Evolutionary conservation across 2,797 vertebrate species (phyloP), one percentile per base, ranked within the genome.

Genomic region (Neomorphus geoffroyi): DNA sequence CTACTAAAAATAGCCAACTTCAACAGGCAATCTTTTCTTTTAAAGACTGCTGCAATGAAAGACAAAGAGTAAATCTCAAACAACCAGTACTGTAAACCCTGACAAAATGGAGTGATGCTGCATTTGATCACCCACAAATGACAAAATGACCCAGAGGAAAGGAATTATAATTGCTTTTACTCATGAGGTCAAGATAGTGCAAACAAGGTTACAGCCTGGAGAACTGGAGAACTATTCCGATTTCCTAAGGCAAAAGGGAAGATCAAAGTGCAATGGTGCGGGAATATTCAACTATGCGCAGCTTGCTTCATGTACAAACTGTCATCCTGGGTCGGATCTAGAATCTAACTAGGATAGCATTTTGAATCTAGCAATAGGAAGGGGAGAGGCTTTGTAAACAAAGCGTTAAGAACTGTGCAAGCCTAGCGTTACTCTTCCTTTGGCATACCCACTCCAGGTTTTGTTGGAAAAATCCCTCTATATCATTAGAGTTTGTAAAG

Each of bases 311-410:
- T 58, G 28, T 64, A 4, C 24, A 33, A 64, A 6, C 32, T 61
- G 62, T 33, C 77, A 45, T 19, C 1, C 53, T 72, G 48, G 48
- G 10, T 69, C 83, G 53, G 12, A 56, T 6, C 80, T 41, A 51
- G 57, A 75, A 58, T 77, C 33, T 32, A 56, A 5, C 71, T 22
- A 30, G 41, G 4, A 15, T 4, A 79, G 30, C 30, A 7, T 22
- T 57, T 58, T 75, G 82, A 65, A 45, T 71, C 58, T 65, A 72
- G 65, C 16, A 45, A 0, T 15, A 30, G 32, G 35, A 72, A 50
- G 28, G 54, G 33, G n/a, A 41, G 23, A 78, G 26, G 10, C 12
- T 15, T 24, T 28, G 14, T 26, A 45, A 75, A 32, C 0, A 0
- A n/a, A 32, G 10, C 33, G 4, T n/a, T 33, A 11, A 39, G 73